Percentiles rank a stretch among this genome's conserved stretches.
These are phyloP conservation scores for Cyphomyrus discorhynchus DNA, from an alignment of 2,113 vertebrate genomes.

Conservation along the genomic window DNA sequence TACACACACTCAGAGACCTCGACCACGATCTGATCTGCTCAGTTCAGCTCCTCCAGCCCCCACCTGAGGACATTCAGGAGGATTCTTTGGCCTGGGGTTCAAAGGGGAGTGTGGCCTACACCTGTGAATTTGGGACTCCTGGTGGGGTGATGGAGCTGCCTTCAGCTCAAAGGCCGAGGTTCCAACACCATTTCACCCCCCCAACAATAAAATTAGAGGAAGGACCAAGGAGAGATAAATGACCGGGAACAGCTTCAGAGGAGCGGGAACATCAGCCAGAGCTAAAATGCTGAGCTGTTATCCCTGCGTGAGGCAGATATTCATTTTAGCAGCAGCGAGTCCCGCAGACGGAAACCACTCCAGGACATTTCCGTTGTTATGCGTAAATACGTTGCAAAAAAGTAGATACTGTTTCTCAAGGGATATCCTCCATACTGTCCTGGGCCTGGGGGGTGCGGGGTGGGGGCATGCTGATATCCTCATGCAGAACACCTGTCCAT, in stretches of 20 bases:
- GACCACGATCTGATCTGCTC: no score
- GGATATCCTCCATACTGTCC: not conserved
- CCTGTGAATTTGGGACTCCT: not conserved
- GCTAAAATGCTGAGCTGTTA: not conserved
- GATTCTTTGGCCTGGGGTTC: not conserved
- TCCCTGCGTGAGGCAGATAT: not conserved
- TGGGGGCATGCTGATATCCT: not conserved
- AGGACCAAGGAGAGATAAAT: not conserved
- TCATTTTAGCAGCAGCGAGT: not conserved
- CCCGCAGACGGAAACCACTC: not conserved
- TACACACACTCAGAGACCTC: not conserved
- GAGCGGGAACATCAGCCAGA: conserved; percentile 8
- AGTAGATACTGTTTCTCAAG: not conserved
- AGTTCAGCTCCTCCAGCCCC: not conserved
- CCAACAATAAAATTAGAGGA: conserved; percentile 2
- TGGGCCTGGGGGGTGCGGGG: not conserved
- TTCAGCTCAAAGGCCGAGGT: conserved; percentile 45
- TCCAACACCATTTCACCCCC: conserved; percentile 23
- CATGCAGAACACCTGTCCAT: not conserved
- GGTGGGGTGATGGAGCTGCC: conserved; percentile 34
- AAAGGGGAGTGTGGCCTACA: not conserved
- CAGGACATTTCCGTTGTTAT: not conserved
- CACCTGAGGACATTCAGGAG: not conserved
- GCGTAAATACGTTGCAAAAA: not conserved
- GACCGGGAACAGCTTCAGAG: conserved; percentile 10